Base-by-base conservation (phyloP, 2,113 vertebrate species). In the Archilochus colubris region DNA sequence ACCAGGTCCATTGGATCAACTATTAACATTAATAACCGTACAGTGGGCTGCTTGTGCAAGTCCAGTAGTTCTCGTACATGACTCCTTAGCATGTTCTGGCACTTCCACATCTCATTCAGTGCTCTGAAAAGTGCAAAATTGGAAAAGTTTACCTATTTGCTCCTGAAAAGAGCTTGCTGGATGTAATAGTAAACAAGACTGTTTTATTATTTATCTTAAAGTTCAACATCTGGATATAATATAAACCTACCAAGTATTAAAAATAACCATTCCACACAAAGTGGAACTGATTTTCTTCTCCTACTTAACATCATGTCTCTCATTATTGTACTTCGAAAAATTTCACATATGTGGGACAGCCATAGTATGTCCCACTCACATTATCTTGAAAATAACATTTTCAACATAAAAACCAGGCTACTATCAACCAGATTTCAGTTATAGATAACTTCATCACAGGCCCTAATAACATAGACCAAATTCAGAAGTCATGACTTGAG, bases 71-170 rank as follows among this genome's bases (percentile, higher is more conserved):
- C 99, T 82, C 99, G 98, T 66, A 99, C 99, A 5, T 99, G 99
- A 95, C 99, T 98, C 97, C 99, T 98, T 72, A 99, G 97, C 99
- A 99, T 99, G 96, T 99, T 99, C 98, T 99, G 99, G 98, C 99
- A 99, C 97, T 99, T 99, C 99, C 99, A 99, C 99, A 99, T 99
- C 96, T 99, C 99, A 96, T 99, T 99, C 91, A 99, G 97, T 50
- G 99, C 99, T 98, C 99, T 99, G 96, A 22, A 89, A 95, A 88
- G 66, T 3, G 5, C 16, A 55, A 89, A 85, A 94, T 7, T 33
- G 95, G 54, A 53, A 82, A 81, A 87, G 33, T 44, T 85, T 19
- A 64, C 36, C 68, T 20, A 30, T 85, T 86, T 24, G 28, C 44
- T 86, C 66, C 31, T 38, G 11, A 61, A 44, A 83, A 85, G n/a